Base-by-base conservation (phyloP, 2,113 vertebrate genomes). In the Hemichromis elongatus region DNA sequence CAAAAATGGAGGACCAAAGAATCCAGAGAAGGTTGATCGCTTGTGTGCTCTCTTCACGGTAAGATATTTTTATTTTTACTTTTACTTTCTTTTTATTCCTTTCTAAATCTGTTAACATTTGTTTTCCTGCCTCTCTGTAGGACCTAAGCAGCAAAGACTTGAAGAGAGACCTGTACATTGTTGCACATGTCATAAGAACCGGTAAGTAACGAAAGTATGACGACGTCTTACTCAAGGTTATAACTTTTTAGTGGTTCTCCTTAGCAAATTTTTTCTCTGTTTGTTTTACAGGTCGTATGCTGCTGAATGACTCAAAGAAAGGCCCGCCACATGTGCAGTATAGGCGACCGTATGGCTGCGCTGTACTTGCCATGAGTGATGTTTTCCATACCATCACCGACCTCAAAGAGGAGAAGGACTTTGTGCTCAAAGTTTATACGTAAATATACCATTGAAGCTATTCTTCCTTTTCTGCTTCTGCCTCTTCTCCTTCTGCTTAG, bases 351-450 rank as follows among this genome's bases (percentile, higher is more conserved):
- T 99, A 99, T 8, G 98, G 98, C 86, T 99, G 98, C 6, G 98
- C 98, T 0, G 98, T 99, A 13, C 93, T 99, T 9, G 97, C 98
- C 89, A 95, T 99, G 93, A 95, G 97, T 88, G 98, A 99, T 57
- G 97, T 97, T 79, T 97, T 99, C 53, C 98, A 98, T 91, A 97
- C 97, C 14, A 97, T 98, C 90, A 97, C 97, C 1, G 98, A 99
- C 92, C 96, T 98, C 87, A 98, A 98, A 89, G 98, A 99, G 83
- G 98, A 99, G 91, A 99, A 99, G 90, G 98, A 99, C 94, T 99
- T 99, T 94, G 98, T 99, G 85, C 97, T 99, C 84, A 99, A 99
- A 94, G 98, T 99, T 95, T 99, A 99, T 95, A 99, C 97, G 98
- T 99, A 91, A 98, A 98, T 97, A 19, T 28, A 14, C 28, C 13